Evolutionary conservation across 1,140 invertebrate genomes (phyloP).

Genomic region (Habropoda laboriosa): DNA sequence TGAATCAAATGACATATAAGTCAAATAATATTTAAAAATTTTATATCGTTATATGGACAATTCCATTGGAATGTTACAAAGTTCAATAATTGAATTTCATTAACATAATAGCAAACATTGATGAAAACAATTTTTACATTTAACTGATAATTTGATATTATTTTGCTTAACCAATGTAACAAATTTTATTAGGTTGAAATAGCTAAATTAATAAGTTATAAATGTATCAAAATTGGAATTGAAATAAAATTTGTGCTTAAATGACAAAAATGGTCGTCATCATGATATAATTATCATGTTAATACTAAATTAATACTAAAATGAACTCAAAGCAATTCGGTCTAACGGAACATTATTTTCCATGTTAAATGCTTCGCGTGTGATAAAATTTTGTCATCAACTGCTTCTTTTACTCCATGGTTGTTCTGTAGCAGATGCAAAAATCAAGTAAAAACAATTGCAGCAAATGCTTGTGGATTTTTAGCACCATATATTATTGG

Average conservation of each 20-base stretch:
- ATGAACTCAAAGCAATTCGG: slow-evolving; percentile 73
- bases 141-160: neutral
- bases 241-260: slow-evolving; percentile 30
- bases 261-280: neutral
- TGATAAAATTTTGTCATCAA: slow-evolving; percentile 76
- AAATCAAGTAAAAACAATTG: slow-evolving; percentile 91
- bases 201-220: neutral
- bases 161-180: neutral
- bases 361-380: slow-evolving; percentile 63
- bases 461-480: slow-evolving; percentile 93
- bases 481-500: slow-evolving; percentile 92
- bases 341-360: slow-evolving; percentile 69
- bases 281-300: slow-evolving; percentile 6
- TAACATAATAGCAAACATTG: slow-evolving; percentile 22
- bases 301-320: no score
- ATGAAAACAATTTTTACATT: slow-evolving; percentile 7
- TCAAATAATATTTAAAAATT: neutral
- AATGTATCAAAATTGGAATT: slow-evolving; percentile 8
- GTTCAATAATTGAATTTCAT: slow-evolving; percentile 7
- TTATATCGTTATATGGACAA: slow-evolving; percentile 25
- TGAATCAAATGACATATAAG: neutral
- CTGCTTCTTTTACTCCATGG: slow-evolving; percentile 84
- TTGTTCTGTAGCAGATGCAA: slow-evolving; percentile 92
- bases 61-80: slow-evolving; percentile 32
- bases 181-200: slow-evolving; percentile 2